Evolutionary conservation across 2,888 invertebrate genomes (phyloP).

Genomic region (Xestia ashworthii): DNA sequence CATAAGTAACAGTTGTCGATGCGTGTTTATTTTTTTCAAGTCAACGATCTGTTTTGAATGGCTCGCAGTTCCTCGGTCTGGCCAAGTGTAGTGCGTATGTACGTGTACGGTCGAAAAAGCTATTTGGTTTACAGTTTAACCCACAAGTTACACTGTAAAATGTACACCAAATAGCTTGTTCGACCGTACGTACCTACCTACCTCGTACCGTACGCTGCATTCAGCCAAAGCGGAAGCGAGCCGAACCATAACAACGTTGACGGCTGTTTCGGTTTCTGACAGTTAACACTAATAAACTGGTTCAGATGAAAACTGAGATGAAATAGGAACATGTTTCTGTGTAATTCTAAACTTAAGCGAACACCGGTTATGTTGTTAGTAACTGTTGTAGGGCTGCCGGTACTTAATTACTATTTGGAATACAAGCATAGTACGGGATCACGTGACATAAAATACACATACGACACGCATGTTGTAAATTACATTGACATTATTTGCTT

Average conservation of each 20-base stretch:
- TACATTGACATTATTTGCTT: not conserved
- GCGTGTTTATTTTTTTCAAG: conserved; percentile 81
- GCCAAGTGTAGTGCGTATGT: conserved; percentile 64
- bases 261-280: conserved; percentile 83
- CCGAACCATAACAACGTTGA: conserved; percentile 85
- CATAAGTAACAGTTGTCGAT: conserved; percentile 69
- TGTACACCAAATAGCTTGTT: too few relatives aligned
- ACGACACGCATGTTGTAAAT: not conserved
- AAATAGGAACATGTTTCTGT: conserved; percentile 82
- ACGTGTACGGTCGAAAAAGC: not conserved
- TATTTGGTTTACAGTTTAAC: too few relatives aligned
- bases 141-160: too few relatives aligned
- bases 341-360: conserved; percentile 74
- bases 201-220: conserved; percentile 64
- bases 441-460: not conserved
- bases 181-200: conserved; percentile 30
- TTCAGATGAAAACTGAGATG: conserved; percentile 83
- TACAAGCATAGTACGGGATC: not conserved
- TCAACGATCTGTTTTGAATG: conserved; percentile 77
- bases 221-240: conserved; percentile 83
- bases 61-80: conserved; percentile 73
- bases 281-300: conserved; percentile 85
- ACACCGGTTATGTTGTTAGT: conserved; percentile 56
- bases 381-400: conserved; percentile 49
- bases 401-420: not conserved